A percentile compares a stretch with the other conserved stretches of the same genome.
phyloP scores from a whole-genome alignment of 2,797 vertebrate genomes.

The Dipus sagitta region DNA sequence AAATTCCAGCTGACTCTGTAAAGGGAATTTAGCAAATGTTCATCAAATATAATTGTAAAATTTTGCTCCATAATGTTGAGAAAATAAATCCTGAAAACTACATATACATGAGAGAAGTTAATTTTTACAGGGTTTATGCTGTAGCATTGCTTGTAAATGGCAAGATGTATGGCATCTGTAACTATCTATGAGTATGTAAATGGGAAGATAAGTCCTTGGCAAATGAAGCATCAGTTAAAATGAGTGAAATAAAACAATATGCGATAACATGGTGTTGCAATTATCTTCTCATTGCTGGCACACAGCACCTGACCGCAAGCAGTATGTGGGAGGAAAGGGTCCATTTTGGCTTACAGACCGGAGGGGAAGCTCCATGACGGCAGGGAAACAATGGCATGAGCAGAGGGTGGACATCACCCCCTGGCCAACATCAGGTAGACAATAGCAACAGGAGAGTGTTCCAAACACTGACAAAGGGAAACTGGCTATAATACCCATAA shows the following conservation, averaged over 20 bases:
- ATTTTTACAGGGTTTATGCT: not conserved
- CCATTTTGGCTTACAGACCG: too few relatives aligned
- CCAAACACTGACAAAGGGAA: too few relatives aligned
- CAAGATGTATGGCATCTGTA: not conserved
- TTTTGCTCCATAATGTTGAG: not conserved
- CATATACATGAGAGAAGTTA: not conserved
- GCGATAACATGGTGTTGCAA: not conserved
- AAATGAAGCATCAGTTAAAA: not conserved
- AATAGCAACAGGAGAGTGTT: too few relatives aligned
- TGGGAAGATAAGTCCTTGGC: not conserved
- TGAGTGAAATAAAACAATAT: not conserved
- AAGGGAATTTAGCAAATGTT: not conserved
- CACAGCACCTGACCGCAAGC: too few relatives aligned
- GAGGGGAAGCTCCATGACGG: too few relatives aligned
- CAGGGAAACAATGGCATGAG: too few relatives aligned
- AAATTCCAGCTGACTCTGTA: not conserved
- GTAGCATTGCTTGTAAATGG: not conserved
- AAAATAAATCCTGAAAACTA: not conserved
- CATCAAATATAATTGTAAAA: conserved; percentile 4
- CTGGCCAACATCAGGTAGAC: too few relatives aligned
- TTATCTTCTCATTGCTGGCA: too few relatives aligned
- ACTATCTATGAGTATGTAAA: not conserved
- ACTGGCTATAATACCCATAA: too few relatives aligned
- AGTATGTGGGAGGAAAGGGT: too few relatives aligned
- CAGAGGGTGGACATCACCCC: too few relatives aligned